These are phyloP conservation scores for Chrysina gloriosa DNA, from an alignment of 2,888 invertebrate genomes.

Conservation along the genomic window DNA sequence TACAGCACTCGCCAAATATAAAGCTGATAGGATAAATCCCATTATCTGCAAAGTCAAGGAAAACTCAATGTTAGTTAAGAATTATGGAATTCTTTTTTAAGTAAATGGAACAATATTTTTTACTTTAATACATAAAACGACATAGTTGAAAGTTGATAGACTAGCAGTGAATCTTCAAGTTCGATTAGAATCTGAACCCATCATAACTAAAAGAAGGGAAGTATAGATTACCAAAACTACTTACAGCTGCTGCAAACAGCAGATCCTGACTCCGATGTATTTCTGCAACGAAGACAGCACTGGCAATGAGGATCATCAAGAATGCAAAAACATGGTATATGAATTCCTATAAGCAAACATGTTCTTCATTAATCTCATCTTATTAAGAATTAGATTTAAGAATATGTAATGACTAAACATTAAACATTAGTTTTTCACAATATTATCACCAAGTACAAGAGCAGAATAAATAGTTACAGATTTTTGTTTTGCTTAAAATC, in stretches of 20 bases:
- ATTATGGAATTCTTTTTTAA: slow-evolving; percentile 13
- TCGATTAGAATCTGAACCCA: too few species aligned
- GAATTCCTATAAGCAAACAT: slow-evolving; percentile 75
- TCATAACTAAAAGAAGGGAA: too few species aligned
- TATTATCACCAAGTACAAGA: too few species aligned
- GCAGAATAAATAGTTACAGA: too few species aligned
- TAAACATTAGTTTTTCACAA: too few species aligned
- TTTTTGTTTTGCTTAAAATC: too few species aligned
- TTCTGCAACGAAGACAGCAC: slow-evolving; percentile 75
- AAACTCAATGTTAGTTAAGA: not conserved
- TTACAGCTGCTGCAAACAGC: slow-evolving; percentile 80
- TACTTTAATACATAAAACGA: not conserved
- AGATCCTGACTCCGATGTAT: slow-evolving; percentile 72
- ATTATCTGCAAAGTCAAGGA: slow-evolving; percentile 70
- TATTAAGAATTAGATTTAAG: too few species aligned
- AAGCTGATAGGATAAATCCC: slow-evolving; percentile 77
- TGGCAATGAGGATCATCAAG: slow-evolving; percentile 77
- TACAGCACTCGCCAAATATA: slow-evolving; percentile 82
- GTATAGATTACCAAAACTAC: slow-evolving; percentile 60
- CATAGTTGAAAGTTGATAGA: not conserved
- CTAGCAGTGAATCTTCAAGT: too few species aligned
- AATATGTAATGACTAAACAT: too few species aligned
- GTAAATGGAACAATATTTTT: not conserved
- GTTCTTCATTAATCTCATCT: not conserved
- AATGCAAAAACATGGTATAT: slow-evolving; percentile 83